Base-by-base conservation (phyloP, 2,113 vertebrate species). In the Epinephelus lanceolatus region DNA sequence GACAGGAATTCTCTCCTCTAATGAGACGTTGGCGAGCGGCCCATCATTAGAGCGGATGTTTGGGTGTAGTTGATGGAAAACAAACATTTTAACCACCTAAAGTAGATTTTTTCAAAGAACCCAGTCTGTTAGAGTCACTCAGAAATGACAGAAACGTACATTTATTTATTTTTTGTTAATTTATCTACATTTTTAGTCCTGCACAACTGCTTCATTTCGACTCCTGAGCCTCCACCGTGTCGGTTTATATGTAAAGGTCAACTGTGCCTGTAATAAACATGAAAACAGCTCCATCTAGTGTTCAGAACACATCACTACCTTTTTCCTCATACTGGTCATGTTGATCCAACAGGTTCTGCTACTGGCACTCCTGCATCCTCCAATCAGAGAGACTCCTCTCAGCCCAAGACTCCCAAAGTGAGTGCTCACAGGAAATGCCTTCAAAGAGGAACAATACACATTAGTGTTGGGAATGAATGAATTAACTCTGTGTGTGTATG, bases 401-500 rank as follows among this genome's bases (percentile, higher is more conserved):
- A 92, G 77, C 13, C 78, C 71, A 96, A 91, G 81, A 78, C 89
- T 0, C 65, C 88, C 15, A 92, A 78, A 88, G 95, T 95, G 56
- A 92, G 88, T 80, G 10, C 37, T 59, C 6, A 4, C 63, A 56
- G 19, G 40, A 33, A 30, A 30, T 6, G 0, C 68, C 49, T 14
- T 0, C 12, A 15, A 7, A 53, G 25, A 33, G 10, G 6, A 8
- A 6, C 25, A 19, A 19, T 1, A 3, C 2, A 25, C 15, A 45
- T 14, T 6, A 25, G 11, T 12, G 14, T 14, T 37, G 59, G 6
- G 23, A 51, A 19, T 59, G 9, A n/a, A 42, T 67, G 0, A 3
- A 5, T 47, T 42, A 14, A 9, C 2, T 19, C 2, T 59, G 25
- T 60, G 57, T 60, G 57, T 66, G 21, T 62, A 12, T 60, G 49